Conservation (phyloP, 1,140 invertebrate genomes). For the Ladona fulva region DNA sequence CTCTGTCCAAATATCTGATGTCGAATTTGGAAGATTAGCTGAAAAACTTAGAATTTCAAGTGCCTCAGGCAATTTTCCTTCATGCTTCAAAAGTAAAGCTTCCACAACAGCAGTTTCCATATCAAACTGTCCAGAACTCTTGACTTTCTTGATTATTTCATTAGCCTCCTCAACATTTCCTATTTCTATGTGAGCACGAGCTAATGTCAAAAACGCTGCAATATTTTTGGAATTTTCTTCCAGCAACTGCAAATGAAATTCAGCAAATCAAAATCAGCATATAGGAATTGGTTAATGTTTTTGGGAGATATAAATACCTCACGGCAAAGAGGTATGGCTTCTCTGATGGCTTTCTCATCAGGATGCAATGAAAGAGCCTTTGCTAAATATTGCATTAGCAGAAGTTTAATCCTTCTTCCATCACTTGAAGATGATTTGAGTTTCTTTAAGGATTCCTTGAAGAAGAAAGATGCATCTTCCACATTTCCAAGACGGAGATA, state of each 20-base stretch:
- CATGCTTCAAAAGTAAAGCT: conserved; percentile 34
- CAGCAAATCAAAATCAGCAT: neutral
- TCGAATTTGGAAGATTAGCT: conserved; percentile 28
- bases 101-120: neutral
- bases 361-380: conserved; percentile 30
- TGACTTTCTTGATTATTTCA: neutral
- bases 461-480: conserved; percentile 44
- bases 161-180: conserved; percentile 25
- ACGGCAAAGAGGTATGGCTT: conserved; percentile 30
- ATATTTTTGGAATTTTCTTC: conserved; percentile 27
- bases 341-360: conserved; percentile 12
- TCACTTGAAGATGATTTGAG: conserved; percentile 23
- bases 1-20: conserved; percentile 48
- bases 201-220: conserved; percentile 24
- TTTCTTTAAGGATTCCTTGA: conserved; percentile 35
- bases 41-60: conserved; percentile 37
- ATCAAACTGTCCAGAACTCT: neutral
- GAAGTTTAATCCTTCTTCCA: conserved; percentile 24
- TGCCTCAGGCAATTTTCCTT: conserved; percentile 44
- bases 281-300: too few relatives aligned
- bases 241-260: conserved; percentile 31
- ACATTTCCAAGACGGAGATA: conserved; percentile 47
- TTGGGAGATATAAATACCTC: conserved; percentile 29
- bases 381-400: conserved; percentile 30
- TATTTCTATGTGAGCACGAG: conserved; percentile 32